These are phyloP conservation scores for Petrocephalus sullivani DNA, from an alignment of 2,797 vertebrate genomes.

Conservation along the genomic window DNA sequence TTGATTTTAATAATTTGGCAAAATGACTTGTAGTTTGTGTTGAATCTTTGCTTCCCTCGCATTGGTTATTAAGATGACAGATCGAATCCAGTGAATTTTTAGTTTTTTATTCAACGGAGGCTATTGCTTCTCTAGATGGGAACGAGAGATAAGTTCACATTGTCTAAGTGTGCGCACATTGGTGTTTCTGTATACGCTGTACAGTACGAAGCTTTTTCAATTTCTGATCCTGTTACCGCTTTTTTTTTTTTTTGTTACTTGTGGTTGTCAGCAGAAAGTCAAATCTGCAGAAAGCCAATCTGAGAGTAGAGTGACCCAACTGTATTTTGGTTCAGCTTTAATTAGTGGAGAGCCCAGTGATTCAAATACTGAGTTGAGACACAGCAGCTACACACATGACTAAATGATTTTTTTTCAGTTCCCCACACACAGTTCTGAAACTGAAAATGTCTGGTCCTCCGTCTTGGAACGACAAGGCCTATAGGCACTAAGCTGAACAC, in stretches of 20 bases:
- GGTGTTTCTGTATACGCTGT: background rate
- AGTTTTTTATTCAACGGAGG: background rate
- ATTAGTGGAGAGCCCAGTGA: background rate
- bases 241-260: background rate
- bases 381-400: background rate
- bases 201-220: background rate
- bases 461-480: background rate
- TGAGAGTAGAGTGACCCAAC: background rate
- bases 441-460: background rate
- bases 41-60: background rate
- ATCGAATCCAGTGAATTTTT: background rate
- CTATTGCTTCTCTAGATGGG: background rate
- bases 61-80: background rate
- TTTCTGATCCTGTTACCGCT: background rate
- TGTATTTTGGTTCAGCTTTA: background rate
- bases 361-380: background rate
- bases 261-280: background rate
- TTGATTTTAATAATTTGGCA: background rate
- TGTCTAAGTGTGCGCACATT: background rate
- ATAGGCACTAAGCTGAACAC: background rate
- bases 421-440: background rate
- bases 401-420: conserved; percentile 1
- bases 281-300: background rate
- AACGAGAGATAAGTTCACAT: background rate
- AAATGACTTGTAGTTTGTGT: background rate